Percentiles rank a stretch among this genome's conserved stretches.
Evolutionary conservation across 2,113 vertebrate genomes (phyloP).

Genomic region (Podarcis cretensis): DNA sequence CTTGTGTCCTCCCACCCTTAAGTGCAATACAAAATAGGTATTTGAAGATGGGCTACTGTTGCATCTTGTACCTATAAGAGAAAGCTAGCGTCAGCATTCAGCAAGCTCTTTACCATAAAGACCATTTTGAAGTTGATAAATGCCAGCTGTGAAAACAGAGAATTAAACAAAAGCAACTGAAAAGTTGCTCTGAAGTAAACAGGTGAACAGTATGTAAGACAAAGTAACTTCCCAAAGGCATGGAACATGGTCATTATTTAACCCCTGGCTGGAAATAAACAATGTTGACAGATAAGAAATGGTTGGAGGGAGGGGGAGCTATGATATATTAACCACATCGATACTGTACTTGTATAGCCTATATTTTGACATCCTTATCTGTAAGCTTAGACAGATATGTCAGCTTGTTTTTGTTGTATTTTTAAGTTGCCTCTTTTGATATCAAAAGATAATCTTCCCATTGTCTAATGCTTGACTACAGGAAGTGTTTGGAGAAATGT

Average conservation of each 20-base stretch:
- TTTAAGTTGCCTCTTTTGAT: constrained; percentile 70
- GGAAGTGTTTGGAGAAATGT: constrained; percentile 62
- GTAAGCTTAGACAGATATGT: constrained; percentile 72
- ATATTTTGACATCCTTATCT: constrained; percentile 76
- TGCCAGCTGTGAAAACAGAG: constrained; percentile 66
- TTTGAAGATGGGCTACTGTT: neutral
- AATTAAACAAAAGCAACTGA: constrained; percentile 68
- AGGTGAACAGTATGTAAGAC: constrained; percentile 71
- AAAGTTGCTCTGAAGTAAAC: constrained; percentile 72
- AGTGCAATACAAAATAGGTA: neutral
- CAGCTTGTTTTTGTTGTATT: constrained; percentile 76
- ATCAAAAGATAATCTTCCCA: constrained; percentile 66
- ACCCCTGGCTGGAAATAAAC: constrained; percentile 75
- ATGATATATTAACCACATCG: constrained; percentile 21
- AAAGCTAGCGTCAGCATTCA: constrained; percentile 46
- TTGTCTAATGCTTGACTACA: constrained; percentile 59
- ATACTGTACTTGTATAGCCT: constrained; percentile 72
- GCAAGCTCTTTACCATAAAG: constrained; percentile 41
- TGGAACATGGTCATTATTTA: constrained; percentile 76
- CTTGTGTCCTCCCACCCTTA: neutral
- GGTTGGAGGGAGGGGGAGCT: neutral
- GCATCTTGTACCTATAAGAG: constrained; percentile 26
- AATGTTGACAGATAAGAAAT: constrained; percentile 59
- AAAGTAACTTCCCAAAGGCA: constrained; percentile 71
- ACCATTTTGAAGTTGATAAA: constrained; percentile 72